Base-by-base conservation (phyloP, 2,797 vertebrate genomes). In the Anniella stebbinsi region DNA sequence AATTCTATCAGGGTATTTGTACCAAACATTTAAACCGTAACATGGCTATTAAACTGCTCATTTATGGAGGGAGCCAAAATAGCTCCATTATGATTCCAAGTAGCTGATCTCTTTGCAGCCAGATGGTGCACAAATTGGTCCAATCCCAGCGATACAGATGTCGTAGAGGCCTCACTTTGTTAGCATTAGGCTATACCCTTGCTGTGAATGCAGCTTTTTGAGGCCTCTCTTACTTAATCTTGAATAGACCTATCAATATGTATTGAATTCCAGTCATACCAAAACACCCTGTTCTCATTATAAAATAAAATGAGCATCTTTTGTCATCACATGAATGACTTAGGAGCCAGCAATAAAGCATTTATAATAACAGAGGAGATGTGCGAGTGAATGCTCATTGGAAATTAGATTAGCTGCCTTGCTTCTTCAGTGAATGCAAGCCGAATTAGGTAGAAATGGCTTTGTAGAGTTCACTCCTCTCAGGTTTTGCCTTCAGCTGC, bases 111-210 rank as follows among this genome's bases (percentile, higher is more conserved):
- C 73, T 95, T 93, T 92, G 90, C 89, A 92, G 93, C 93, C 96
- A 97, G 95, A 95, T 96, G 93, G 95, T 92, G 76, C 91, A 91
- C 36, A 95, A 94, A 96, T 96, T 92, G 83, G 51, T 91, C 89
- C 88, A 90, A 93, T 95, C 92, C 86, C 77, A 88, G 85, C 89
- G 36, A 91, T 94, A 93, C 2, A 92, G 91, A 96, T 95, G 91
- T 93, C 92, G 86, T 80, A 54, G 60, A 45, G 13, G 78, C 88
- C 78, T 89, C 45, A 87, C 78, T 96, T 96, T 90, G 85, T 92
- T 92, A 91, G n/a, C 63, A 93, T 90, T 92, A 80, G 78, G 90
- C 13, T 72, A 51, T 33, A 57, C 83, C 86, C 89, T 88, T 91
- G 80, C 80, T 89, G 89, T 87, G 92, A 95, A 89, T 80, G 92